Conservation (phyloP, 2,888 invertebrate genomes). For the Brachypalpus laphriformis region DNA sequence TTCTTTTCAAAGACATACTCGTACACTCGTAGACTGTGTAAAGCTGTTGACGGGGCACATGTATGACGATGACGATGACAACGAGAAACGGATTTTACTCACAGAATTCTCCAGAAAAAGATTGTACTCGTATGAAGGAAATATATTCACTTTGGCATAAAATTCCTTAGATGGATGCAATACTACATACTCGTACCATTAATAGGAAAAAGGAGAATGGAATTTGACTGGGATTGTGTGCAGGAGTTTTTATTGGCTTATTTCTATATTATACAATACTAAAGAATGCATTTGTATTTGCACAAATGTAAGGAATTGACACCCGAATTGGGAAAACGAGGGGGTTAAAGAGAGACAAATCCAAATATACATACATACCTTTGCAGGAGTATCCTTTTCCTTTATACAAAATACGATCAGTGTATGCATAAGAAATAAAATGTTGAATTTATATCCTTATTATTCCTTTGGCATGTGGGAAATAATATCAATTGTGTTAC, state of each 20-base stretch:
- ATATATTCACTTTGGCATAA: background rate
- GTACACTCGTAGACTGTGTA: too few species aligned
- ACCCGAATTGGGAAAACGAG: background rate
- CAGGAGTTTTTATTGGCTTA: slow-evolving; percentile 20
- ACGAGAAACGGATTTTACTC: background rate
- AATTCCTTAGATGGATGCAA: slow-evolving; percentile 6
- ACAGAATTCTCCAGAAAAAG: background rate
- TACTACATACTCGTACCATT: background rate
- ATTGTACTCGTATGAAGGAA: background rate
- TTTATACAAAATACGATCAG: slow-evolving; percentile 27
- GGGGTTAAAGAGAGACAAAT: background rate
- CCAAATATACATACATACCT: slow-evolving; percentile 13
- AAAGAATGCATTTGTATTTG: slow-evolving; percentile 16
- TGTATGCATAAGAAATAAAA: slow-evolving; percentile 15
- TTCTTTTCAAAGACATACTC: background rate
- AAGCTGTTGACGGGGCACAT: background rate
- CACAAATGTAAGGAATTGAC: slow-evolving; percentile 8
- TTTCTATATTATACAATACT: background rate
- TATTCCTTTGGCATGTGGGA: background rate
- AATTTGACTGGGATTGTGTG: background rate
- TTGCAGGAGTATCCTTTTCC: slow-evolving; percentile 10
- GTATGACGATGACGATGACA: background rate
- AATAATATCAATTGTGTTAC: slow-evolving; percentile 20
- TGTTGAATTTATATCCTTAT: background rate
- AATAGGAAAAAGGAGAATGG: background rate